Base-by-base conservation (phyloP, 2,113 vertebrate genomes). In the Corythornis madagascariensis region DNA sequence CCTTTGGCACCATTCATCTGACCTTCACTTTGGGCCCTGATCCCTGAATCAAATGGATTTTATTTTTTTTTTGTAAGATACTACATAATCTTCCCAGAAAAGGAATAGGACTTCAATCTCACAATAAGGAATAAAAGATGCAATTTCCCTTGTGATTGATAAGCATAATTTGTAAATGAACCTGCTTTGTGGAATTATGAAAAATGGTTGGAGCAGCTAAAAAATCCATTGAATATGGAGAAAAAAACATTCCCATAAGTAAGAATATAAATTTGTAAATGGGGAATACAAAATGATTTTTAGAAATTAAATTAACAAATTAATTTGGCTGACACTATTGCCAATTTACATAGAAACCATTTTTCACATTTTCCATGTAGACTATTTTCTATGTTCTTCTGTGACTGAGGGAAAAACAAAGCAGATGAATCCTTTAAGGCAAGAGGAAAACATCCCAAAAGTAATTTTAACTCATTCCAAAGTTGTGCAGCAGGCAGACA, bases 381-480 rank as follows among this genome's bases (percentile, higher is more conserved):
- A 71, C 38, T 22, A 33, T 92, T 94, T 95, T 80, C 74, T 72
- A 7, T 25, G 15, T 89, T 87, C 64, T 73, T 45, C 82, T 79
- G 56, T 60, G 78, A 87, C 75, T 83, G 78, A 94, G 78, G 50
- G 78, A 70, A 85, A 92, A 96, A 75, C 86, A 90, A 96, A 93
- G 66, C 56, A 74, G 66, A 79, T 26, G 64, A 85, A 67, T 90
- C 83, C 89, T 93, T 92, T 85, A 96, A 92, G 86, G 89, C 91
- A 91, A 80, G 71, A 93, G 67, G 42, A 92, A 89, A 95, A 89
- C 66, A 84, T 90, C 83, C 82, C 38, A 0, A 76, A 94, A 93
- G 92, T 78, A 31, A 87, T 90, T 93, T 94, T 76, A 92, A 83
- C 89, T 90, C 63, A 83, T 87, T 96, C 92, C 86, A 89, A 76